A percentile compares a stretch with the other conserved stretches of the same genome.
Conservation (phyloP, 2,113 vertebrate species). For the Gadus macrocephalus region DNA sequence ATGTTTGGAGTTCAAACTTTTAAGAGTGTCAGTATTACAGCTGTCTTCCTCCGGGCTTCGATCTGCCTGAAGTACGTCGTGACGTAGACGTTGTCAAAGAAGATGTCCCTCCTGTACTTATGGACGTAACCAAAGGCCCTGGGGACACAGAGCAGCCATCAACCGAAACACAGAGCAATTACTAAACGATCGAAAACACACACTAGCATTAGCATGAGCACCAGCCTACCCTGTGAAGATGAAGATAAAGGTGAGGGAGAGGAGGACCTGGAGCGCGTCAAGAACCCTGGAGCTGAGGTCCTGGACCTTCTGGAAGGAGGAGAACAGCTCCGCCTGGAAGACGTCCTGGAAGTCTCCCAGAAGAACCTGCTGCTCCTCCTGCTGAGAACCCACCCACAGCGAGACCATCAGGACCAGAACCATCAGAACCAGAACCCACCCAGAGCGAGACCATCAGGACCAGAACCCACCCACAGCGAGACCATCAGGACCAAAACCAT, state of each 20-base stretch:
- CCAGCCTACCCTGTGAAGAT: conserved; percentile 23
- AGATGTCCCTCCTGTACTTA: conserved; percentile 36
- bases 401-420: too few relatives aligned
- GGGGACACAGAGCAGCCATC: conserved; percentile 30
- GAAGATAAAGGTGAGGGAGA: conserved; percentile 52
- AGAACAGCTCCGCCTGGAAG: conserved; percentile 18
- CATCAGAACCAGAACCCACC: too few relatives aligned
- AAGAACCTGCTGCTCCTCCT: conserved; percentile 32
- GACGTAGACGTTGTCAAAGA: conserved; percentile 61
- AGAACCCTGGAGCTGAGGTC: neutral
- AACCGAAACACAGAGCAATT: neutral
- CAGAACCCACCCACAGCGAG: too few relatives aligned
- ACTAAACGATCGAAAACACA: neutral
- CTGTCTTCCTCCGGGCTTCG: conserved; percentile 33
- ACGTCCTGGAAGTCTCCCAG: conserved; percentile 23
- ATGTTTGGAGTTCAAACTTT: too few relatives aligned
- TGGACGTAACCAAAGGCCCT: conserved; percentile 43
- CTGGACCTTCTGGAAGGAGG: conserved; percentile 19
- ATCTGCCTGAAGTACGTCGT: conserved; percentile 52
- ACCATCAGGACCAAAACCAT: too few relatives aligned
- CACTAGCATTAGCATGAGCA: neutral
- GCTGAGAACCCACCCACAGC: conserved; percentile 20
- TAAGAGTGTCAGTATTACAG: conserved; percentile 7
- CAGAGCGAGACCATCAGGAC: too few relatives aligned
- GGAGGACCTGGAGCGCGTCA: conserved; percentile 32